Evolutionary conservation across 2,113 vertebrate species (phyloP), one percentile per base, ranked within the genome.

Genomic region (Sinocyclocheilus anophthalmus): DNA sequence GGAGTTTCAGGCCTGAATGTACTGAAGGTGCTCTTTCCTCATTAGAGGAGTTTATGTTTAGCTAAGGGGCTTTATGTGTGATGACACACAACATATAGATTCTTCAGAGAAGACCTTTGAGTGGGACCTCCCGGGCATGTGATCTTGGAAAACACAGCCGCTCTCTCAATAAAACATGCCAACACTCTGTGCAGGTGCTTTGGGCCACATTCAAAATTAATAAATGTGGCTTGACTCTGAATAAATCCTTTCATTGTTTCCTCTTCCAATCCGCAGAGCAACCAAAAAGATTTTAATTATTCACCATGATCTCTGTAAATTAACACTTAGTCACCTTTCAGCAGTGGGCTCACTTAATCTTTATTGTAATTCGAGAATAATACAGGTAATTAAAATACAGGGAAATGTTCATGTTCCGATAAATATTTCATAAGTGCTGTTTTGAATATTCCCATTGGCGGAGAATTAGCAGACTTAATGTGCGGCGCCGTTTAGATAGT

Each of bases 281-380:
- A 61, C 85, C 83, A 72, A 88, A 85, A 39, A 83, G 63, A 70
- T 85, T 89, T 88, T 83, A 91, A 91, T 89, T 87, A 90, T 90
- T 90, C 88, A 88, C 76, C 70, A 82, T 87, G 84, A 88, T 88
- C 84, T 75, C 81, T 69, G 81, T 63, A 86, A 88, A 83, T 84
- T 53, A 82, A 79, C 82, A 84, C 37, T 30, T 50, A 84, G 81
- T 89, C 85, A 86, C 85, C 65, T 87, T 84, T 59, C 75, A 84
- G 87, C 30, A 33, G 78, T 30, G 76, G 55, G 85, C 76, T 76
- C 73, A 78, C 75, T 65, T 84, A 86, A 76, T 83, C 84, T 87
- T 76, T 76, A 85, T 79, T 83, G 84, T 69, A 76, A 65, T 75
- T 83, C 30, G 80, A 85, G 87, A 85, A 80, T 85, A 75, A 85